Percentiles rank a stretch among this genome's conserved stretches.
Evolutionary conservation across 2,797 vertebrate species (phyloP).

Genomic region (Clarias platycephalus): DNA sequence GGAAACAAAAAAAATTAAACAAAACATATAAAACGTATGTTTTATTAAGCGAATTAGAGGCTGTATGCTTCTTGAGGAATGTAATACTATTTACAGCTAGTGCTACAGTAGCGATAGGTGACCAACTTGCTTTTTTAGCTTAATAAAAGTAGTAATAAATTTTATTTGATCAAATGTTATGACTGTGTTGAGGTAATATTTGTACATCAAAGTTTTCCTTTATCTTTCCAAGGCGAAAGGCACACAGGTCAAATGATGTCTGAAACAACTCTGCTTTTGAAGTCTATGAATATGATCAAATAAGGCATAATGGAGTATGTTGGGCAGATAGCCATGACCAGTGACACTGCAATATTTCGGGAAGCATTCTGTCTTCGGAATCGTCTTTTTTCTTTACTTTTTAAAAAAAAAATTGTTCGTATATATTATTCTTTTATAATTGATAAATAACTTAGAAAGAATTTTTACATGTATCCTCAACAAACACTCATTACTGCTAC

Average conservation of each 20-base stretch:
- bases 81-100: slow-evolving; percentile 90
- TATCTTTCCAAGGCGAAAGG: slow-evolving; percentile 71
- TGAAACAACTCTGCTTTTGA: slow-evolving; percentile 55
- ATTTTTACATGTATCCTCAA: slow-evolving; percentile 80
- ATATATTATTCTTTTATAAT: slow-evolving; percentile 27
- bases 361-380: background rate
- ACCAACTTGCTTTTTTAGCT: slow-evolving; percentile 74
- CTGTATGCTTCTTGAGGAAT: slow-evolving; percentile 65
- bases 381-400: background rate
- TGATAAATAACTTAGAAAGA: slow-evolving; percentile 82
- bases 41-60: slow-evolving; percentile 73
- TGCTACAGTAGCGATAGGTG: slow-evolving; percentile 90
- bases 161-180: slow-evolving; percentile 79
- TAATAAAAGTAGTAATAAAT: slow-evolving; percentile 72
- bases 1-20: slow-evolving; percentile 65
- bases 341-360: background rate
- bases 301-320: slow-evolving; percentile 53
- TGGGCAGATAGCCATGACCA: slow-evolving; percentile 27
- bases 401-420: background rate
- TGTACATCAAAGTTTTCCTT: slow-evolving; percentile 83
- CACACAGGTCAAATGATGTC: slow-evolving; percentile 65
- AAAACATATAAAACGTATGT: slow-evolving; percentile 65
- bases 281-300: slow-evolving; percentile 50
- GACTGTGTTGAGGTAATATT: slow-evolving; percentile 98
- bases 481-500: slow-evolving; percentile 61